Base-by-base conservation (phyloP, 2,888 invertebrate species). In the Parascotia fuliginaria region DNA sequence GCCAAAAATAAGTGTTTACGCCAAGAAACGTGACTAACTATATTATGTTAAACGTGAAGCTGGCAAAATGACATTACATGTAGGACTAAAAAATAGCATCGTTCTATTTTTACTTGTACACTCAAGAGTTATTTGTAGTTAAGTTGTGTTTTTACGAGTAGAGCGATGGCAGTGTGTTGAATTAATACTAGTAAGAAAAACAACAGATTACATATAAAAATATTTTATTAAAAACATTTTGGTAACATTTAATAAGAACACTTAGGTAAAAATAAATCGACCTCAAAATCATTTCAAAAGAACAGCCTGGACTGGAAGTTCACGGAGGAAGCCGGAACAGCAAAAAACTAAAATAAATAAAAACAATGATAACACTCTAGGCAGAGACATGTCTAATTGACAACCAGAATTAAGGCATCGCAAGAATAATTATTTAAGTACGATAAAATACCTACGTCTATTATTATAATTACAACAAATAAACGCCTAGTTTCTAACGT, bases 161-260 rank as follows among this genome's bases (percentile, higher is more conserved):
- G n/a, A n/a, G n/a, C n/a, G n/a, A n/a, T n/a, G n/a, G n/a, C n/a
- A n/a, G n/a, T n/a, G n/a, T n/a, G n/a, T n/a, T n/a, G n/a, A n/a
- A n/a, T n/a, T n/a, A n/a, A n/a, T 24, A 24, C 24, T 41, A n/a
- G n/a, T 15, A 50, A 83, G 76, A 76, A 44, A 86, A 87, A 87
- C 80, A 76, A 59, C 68, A 59, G 47, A 52, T 9, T 92, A 92
- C 92, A 91, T 93, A 93, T 92, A 93, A 93, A 93, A 92, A 93
- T 93, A 92, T 92, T 92, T 92, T 93, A 92, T 93, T 93, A 92
- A 93, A 92, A 93, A 93, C 92, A 92, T 92, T 92, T 93, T 92
- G 92, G 92, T 93, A 93, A 93, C 92, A 93, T 93, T 93, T 93
- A 93, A 92, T 93, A 93, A 92, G 92, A 92, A 93, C 92, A 93